Conservation (phyloP, 2,797 vertebrate species). For the Pelobates cultripes region DNA sequence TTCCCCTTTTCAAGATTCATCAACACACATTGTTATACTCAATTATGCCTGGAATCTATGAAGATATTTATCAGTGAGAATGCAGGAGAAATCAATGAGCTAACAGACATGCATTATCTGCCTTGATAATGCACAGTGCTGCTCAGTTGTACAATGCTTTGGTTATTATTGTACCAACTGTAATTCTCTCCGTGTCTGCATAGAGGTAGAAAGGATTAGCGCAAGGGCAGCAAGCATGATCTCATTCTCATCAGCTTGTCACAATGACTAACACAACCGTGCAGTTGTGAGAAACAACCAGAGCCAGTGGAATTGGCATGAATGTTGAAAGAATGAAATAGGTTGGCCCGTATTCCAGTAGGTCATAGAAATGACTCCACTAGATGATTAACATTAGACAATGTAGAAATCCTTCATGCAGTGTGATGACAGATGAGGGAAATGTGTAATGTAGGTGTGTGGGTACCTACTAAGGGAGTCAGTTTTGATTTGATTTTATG, state of each 20-base stretch:
- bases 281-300: conserved; percentile 20
- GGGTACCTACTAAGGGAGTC: neutral
- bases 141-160: conserved; percentile 5
- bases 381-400: conserved; percentile 9
- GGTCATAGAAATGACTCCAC: conserved; percentile 40
- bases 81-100: neutral
- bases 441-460: conserved; percentile 26
- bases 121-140: neutral
- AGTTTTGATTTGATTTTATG: too few species aligned
- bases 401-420: neutral
- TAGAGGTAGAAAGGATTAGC: conserved; percentile 26
- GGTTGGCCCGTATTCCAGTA: conserved; percentile 20
- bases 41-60: neutral
- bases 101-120: conserved; percentile 12
- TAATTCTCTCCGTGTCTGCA: conserved; percentile 13
- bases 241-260: conserved; percentile 42
- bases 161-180: conserved; percentile 8
- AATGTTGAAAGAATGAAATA: conserved; percentile 20
- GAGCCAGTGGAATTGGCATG: conserved; percentile 14
- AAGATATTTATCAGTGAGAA: neutral
- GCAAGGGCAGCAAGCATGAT: conserved; percentile 31
- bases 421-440: conserved; percentile 10
- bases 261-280: conserved; percentile 32
- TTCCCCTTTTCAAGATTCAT: neutral
- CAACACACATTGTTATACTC: neutral